These are phyloP conservation scores for Crotalus horridus DNA, from an alignment of 2,113 vertebrate species.

Conservation along the genomic window DNA sequence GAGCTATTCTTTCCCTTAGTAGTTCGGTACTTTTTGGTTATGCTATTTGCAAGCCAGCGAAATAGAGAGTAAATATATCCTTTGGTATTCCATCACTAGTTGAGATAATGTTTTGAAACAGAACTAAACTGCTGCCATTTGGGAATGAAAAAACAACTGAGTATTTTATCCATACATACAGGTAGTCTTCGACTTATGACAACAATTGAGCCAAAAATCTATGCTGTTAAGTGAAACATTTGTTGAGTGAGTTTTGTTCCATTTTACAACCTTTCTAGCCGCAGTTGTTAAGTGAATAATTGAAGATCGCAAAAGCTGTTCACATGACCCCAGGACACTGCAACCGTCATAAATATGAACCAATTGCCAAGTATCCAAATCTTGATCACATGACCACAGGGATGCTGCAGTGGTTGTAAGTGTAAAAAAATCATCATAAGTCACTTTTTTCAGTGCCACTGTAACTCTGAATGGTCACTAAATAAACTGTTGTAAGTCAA, in stretches of 20 bases:
- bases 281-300: not conserved
- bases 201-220: not conserved
- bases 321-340: not conserved
- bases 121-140: not conserved
- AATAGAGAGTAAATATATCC: not conserved
- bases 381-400: not conserved
- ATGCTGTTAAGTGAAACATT: not conserved
- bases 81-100: not conserved
- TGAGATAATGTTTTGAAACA: not conserved
- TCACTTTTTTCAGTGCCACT: not conserved
- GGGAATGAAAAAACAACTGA: not conserved
- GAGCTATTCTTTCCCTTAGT: not conserved
- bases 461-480: not conserved
- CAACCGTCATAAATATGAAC: not conserved
- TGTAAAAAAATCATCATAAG: not conserved
- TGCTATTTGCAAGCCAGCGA: not conserved
- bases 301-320: not conserved
- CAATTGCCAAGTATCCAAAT: not conserved
- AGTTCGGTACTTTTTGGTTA: not conserved
- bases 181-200: not conserved
- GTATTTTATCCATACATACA: not conserved
- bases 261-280: not conserved
- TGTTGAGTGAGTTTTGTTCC: not conserved
- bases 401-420: not conserved
- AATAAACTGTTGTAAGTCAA: not conserved